These are phyloP conservation scores for Dinomys branickii DNA, from an alignment of 2,113 vertebrate species.

Conservation along the genomic window DNA sequence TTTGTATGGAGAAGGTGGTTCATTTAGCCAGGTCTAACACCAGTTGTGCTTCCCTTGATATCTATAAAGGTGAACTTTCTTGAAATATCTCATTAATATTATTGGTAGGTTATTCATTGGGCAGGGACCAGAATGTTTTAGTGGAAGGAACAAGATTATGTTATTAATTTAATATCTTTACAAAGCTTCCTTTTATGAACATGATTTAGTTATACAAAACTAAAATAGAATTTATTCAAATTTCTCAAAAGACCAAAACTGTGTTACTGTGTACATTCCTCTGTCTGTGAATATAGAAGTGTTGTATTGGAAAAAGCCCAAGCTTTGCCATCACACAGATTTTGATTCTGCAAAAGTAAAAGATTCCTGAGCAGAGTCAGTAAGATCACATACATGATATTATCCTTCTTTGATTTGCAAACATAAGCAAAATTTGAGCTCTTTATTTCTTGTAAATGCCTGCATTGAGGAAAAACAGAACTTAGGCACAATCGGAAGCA, in stretches of 20 bases:
- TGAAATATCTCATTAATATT: background rate
- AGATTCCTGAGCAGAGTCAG: background rate
- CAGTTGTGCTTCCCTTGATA: background rate
- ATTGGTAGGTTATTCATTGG: background rate
- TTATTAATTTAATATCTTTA: background rate
- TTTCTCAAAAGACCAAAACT: slow-evolving; percentile 54
- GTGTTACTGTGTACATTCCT: slow-evolving; percentile 47
- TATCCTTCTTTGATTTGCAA: background rate
- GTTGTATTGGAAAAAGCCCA: background rate
- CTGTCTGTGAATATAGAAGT: slow-evolving; percentile 18
- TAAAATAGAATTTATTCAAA: slow-evolving; percentile 55
- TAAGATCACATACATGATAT: background rate
- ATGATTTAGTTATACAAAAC: slow-evolving; percentile 35
- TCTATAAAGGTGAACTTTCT: background rate
- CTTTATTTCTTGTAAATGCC: background rate
- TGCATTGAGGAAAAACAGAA: background rate
- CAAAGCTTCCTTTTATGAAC: background rate
- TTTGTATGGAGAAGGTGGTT: background rate
- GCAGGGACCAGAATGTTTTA: slow-evolving; percentile 12
- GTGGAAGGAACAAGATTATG: background rate
- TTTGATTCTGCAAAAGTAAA: background rate
- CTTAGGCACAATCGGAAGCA: background rate
- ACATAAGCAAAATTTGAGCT: background rate
- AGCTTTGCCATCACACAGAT: background rate
- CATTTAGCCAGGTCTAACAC: background rate